phyloP scores from a whole-genome alignment of 2,113 vertebrate genomes.

The Mystacornis crossleyi region DNA sequence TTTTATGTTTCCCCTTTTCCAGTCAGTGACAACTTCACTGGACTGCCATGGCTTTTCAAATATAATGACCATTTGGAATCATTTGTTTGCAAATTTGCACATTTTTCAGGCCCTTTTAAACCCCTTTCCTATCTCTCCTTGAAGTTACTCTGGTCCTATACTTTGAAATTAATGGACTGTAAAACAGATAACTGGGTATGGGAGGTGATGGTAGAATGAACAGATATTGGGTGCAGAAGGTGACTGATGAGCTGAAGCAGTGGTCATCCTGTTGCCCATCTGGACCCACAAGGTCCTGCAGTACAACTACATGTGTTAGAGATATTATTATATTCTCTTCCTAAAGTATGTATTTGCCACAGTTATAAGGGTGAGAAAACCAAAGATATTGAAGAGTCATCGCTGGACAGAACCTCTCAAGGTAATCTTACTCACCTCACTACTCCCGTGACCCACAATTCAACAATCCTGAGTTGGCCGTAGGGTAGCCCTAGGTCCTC shows the following conservation, averaged over 20 bases:
- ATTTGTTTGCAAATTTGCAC: background rate
- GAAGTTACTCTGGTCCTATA: background rate
- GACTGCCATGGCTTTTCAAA: background rate
- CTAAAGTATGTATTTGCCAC: background rate
- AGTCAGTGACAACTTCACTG: background rate
- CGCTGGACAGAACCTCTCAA: fast-evolving
- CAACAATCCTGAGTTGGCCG: background rate
- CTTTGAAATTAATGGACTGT: background rate
- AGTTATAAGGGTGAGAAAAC: background rate
- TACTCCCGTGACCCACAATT: background rate
- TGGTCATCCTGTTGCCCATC: background rate
- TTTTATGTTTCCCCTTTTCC: background rate
- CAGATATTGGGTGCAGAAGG: background rate
- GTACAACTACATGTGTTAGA: background rate
- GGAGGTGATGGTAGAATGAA: background rate
- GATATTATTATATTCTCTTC: background rate
- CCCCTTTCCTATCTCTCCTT: background rate
- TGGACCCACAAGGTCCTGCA: fast-evolving
- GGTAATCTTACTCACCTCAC: background rate
- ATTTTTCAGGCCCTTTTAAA: background rate
- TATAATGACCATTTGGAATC: background rate
- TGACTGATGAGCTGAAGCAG: background rate
- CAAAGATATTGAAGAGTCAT: background rate
- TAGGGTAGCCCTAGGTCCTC: background rate
- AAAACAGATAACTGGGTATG: background rate